These are phyloP conservation scores for Cuculus canorus DNA, from an alignment of 2,797 vertebrate genomes.

Conservation along the genomic window DNA sequence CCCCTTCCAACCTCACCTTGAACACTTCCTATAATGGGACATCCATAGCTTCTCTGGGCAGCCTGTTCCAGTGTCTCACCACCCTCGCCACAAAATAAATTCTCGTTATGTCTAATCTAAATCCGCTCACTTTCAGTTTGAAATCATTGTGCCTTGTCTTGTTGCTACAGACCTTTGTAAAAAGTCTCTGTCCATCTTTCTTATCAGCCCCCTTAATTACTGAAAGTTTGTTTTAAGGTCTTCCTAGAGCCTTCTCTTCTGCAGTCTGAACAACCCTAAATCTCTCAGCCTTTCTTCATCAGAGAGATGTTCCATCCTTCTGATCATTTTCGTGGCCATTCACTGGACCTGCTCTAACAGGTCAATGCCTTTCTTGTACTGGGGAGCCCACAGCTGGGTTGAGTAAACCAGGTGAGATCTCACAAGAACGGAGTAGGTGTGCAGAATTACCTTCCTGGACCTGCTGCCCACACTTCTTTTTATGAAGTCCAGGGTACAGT, in stretches of 20 bases:
- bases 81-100: background rate
- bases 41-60: background rate
- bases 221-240: background rate
- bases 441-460: fast-evolving
- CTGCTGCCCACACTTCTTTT: background rate
- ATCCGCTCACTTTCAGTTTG: background rate
- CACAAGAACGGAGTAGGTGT: background rate
- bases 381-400: background rate
- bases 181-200: background rate
- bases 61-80: background rate
- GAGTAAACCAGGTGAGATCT: background rate
- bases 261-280: background rate
- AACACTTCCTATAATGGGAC: background rate
- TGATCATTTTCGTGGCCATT: background rate
- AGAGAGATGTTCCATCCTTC: background rate
- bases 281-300: background rate
- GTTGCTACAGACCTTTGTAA: background rate
- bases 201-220: background rate
- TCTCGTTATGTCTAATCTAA: background rate
- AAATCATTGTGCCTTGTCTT: background rate
- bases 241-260: background rate
- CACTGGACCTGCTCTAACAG: background rate
- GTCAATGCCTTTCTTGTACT: background rate
- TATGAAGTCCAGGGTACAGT: background rate
- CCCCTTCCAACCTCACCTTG: background rate